Percentiles rank a stretch among this genome's conserved stretches.
Conservation (phyloP, 2,888 invertebrate genomes). For the Gastracanthus pulcherrimus region DNA sequence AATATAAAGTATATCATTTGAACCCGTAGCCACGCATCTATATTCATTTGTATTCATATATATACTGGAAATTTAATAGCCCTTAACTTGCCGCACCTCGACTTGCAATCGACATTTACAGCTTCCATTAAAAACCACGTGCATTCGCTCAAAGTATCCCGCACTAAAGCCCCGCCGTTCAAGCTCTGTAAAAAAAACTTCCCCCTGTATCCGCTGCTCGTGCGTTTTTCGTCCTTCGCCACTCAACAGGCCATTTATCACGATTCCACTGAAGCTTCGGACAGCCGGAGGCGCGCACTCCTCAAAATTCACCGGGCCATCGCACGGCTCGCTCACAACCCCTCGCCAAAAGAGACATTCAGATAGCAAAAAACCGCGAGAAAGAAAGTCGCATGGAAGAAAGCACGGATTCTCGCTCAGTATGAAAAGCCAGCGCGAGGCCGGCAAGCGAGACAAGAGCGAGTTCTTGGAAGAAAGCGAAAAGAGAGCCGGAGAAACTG, state of each 20-base stretch:
- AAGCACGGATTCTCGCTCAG: not conserved
- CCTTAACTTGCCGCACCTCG: no score
- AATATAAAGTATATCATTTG: no score
- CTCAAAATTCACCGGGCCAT: not conserved
- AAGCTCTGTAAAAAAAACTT: not conserved
- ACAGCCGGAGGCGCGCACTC: not conserved
- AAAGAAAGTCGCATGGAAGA: not conserved
- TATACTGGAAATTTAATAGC: no score
- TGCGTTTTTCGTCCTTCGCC: not conserved
- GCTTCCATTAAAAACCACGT: no score
- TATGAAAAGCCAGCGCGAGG: not conserved
- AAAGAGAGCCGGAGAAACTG: no score
- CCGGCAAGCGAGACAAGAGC: not conserved
- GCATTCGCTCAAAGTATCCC: no score
- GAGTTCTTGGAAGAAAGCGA: not conserved
- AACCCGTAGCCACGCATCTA: no score
- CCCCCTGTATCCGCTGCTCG: not conserved
- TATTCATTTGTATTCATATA: no score
- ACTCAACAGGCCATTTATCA: slow-evolving; percentile 11
- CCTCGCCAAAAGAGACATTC: no score
- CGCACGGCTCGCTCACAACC: not conserved
- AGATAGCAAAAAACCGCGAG: not conserved
- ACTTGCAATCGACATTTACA: no score
- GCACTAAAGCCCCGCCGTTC: not conserved
- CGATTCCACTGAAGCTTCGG: not conserved